A percentile compares a stretch with the other conserved stretches of the same genome.
Evolutionary conservation across 2,113 vertebrate species (phyloP).

Genomic region (Sigmodon hispidus): DNA sequence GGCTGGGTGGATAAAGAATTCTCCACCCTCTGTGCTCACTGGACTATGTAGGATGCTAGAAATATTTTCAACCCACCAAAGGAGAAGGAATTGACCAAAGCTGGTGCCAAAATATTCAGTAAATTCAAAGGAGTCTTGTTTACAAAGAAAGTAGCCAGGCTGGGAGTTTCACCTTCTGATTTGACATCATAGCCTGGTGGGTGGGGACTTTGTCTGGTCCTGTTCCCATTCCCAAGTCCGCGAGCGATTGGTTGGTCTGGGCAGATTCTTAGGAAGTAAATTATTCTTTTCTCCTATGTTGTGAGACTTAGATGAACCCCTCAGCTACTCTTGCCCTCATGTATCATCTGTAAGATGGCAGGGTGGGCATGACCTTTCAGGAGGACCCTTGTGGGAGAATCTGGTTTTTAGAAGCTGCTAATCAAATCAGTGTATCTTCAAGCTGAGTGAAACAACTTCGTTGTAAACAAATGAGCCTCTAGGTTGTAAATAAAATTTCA

Average conservation of each 20-base stretch:
- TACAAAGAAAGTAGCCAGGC: slow-evolving; percentile 24
- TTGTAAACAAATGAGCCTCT: slow-evolving; percentile 45
- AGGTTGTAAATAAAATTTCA: slow-evolving; percentile 18
- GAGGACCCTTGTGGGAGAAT: background rate
- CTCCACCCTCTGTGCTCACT: background rate
- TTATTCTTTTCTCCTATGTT: background rate
- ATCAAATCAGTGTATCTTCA: background rate
- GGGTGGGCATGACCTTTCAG: background rate
- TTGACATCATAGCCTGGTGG: slow-evolving; percentile 62
- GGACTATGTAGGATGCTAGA: slow-evolving; percentile 57
- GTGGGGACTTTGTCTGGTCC: background rate
- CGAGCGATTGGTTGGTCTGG: background rate
- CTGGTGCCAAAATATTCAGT: slow-evolving; percentile 71
- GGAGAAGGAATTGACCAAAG: slow-evolving; percentile 52
- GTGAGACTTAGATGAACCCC: background rate
- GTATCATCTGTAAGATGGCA: background rate
- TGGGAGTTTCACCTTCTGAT: slow-evolving; percentile 68
- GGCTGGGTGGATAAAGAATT: background rate
- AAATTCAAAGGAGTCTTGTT: slow-evolving; percentile 75
- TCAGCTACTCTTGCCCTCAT: background rate
- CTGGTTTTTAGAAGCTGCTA: slow-evolving; percentile 12
- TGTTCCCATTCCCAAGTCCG: background rate
- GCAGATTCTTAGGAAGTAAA: background rate
- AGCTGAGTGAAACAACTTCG: slow-evolving; percentile 23
- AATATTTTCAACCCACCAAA: slow-evolving; percentile 58